Evolutionary conservation across 2,797 vertebrate genomes (phyloP), one percentile per base, ranked within the genome.

Genomic region (Channa striata): DNA sequence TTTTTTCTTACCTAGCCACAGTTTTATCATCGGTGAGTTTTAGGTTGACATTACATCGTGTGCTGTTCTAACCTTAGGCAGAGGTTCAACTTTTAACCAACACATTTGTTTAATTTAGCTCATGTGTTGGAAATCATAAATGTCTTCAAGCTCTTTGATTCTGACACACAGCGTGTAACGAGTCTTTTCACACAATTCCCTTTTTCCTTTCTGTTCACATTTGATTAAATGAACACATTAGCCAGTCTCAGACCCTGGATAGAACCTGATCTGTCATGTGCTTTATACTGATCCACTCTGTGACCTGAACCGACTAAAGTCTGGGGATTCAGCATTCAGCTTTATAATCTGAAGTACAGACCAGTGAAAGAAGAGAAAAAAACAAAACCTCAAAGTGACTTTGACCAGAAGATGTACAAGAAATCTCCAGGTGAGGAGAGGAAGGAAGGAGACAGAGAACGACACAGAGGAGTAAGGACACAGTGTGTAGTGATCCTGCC

Each of bases 151-250:
- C 20, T 23, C 42, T 58, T 67, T 66, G 1, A 66, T 66, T 66
- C 56, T 50, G 59, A 59, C 54, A 51, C 57, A 36, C 4, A 48
- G 62, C n/a, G n/a, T n/a, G 42, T 47, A 21, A 57, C 59, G 71
- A 56, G 61, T 59, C 61, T 61, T 75, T 33, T 4, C 23, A 42
- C 46, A n/a, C 49, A 54, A 63, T 52, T 23, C 50, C 8, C 54
- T 21, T 42, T 17, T 7, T 23, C 34, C 54, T 46, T 70, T 66
- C 53, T 48, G 56, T 68, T 59, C 54, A 47, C 61, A 56, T 77
- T 74, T 65, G 49, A 82, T 76, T 44, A 76, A 77, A 75, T 33
- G 64, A 64, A 75, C 58, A 60, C 8, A 16, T 1, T 59, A 76
- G 68, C 37, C 2, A 4, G 40, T n/a, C 33, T 56, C 43, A 4